phyloP scores from a whole-genome alignment of 1,140 invertebrate species.

The Orius insidiosus region DNA sequence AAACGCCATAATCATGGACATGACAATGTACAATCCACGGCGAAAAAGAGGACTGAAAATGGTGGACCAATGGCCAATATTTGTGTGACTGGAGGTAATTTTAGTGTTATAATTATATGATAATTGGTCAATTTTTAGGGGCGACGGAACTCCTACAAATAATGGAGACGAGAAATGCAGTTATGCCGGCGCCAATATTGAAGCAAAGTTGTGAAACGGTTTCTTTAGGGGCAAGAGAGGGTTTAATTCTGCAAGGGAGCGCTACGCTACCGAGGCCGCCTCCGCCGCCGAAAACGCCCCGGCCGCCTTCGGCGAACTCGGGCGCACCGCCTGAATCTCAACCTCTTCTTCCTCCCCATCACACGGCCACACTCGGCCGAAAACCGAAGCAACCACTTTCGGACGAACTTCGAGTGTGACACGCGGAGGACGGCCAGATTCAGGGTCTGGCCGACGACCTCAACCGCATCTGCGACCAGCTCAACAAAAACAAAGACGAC shows the following conservation, averaged over 20 bases:
- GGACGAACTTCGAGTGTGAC: slow-evolving; percentile 22
- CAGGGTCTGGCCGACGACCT: slow-evolving; percentile 19
- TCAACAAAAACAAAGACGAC: slow-evolving; percentile 15
- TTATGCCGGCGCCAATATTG: slow-evolving; percentile 12
- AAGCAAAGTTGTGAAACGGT: slow-evolving; percentile 12
- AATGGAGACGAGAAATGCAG: slow-evolving; percentile 16
- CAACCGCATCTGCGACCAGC: slow-evolving; percentile 20
- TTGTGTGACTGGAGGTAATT: slow-evolving; percentile 19
- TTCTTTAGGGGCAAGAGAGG: neutral
- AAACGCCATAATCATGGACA: slow-evolving; percentile 34
- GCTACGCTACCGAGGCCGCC: slow-evolving; percentile 16
- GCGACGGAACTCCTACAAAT: slow-evolving; percentile 20
- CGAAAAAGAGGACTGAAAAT: slow-evolving; percentile 19
- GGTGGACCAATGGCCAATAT: slow-evolving; percentile 20
- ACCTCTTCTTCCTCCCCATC: slow-evolving; percentile 17
- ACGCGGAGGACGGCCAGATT: slow-evolving; percentile 17
- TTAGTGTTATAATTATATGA: no score
- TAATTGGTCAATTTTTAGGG: slow-evolving; percentile 14
- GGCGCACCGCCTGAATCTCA: slow-evolving; percentile 17
- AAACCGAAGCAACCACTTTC: slow-evolving; percentile 10
- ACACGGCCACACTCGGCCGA: slow-evolving; percentile 12
- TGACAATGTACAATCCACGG: slow-evolving; percentile 13
- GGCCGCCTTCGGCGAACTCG: slow-evolving; percentile 1
- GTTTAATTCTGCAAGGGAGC: slow-evolving; percentile 1
- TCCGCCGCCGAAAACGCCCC: slow-evolving; percentile 17